Conservation (phyloP, 2,113 vertebrate species). For the Cyanoliseus patagonus region DNA sequence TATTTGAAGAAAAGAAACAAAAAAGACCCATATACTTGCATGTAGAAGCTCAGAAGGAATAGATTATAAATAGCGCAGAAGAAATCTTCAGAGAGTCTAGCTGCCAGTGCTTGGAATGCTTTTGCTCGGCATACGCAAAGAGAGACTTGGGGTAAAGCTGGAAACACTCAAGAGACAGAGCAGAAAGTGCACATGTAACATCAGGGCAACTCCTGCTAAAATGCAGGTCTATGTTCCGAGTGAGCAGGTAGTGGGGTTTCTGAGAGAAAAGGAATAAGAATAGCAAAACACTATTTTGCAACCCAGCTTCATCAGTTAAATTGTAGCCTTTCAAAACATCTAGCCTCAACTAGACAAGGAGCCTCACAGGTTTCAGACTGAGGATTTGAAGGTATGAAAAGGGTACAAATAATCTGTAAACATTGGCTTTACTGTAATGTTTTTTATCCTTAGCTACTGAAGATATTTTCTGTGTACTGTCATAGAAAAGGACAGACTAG, state of each 20-base stretch:
- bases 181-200: not conserved
- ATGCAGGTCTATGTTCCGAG: not conserved
- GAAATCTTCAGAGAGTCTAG: not conserved
- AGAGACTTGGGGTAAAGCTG: not conserved
- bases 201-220: not conserved
- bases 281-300: not conserved
- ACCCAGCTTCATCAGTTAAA: not conserved
- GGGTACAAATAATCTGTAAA: not conserved
- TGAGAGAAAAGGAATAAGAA: not conserved
- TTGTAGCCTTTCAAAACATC: not conserved
- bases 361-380: not conserved
- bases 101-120: not conserved
- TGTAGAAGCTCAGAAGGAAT: not conserved
- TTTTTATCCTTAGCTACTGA: not conserved
- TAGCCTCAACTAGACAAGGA: not conserved
- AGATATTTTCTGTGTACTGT: not conserved
- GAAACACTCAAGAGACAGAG: not conserved
- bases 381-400: not conserved
- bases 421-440: not conserved
- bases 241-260: not conserved
- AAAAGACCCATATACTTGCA: not conserved
- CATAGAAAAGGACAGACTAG: not conserved
- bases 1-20: not conserved
- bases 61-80: not conserved
- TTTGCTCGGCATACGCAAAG: not conserved